Evolutionary conservation across 1,140 invertebrate genomes (phyloP).

Genomic region (Hyphantria cunea): DNA sequence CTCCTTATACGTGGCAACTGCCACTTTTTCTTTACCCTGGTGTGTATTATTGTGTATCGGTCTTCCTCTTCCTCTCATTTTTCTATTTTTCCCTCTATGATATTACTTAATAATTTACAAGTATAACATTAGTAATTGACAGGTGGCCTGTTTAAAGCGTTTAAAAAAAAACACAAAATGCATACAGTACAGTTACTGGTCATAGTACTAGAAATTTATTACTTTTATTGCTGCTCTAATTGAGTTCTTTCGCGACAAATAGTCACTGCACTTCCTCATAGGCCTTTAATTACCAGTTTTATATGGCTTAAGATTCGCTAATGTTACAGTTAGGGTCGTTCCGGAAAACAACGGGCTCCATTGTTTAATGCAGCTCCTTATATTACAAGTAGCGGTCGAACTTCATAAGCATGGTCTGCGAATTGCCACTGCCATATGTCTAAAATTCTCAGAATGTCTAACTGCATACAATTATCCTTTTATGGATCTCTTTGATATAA

Average conservation of each 20-base stretch:
- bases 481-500: constrained; percentile 53
- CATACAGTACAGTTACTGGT: not conserved
- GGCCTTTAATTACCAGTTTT: constrained; percentile 70
- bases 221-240: constrained; percentile 39
- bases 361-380: constrained; percentile 67
- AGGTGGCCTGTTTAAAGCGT: no score
- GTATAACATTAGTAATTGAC: no score
- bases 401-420: constrained; percentile 55
- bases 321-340: constrained; percentile 57
- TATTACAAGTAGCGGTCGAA: constrained; percentile 66
- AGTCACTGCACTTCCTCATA: constrained; percentile 46
- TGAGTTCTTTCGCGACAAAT: constrained; percentile 41
- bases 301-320: constrained; percentile 68
- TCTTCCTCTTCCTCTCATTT: no score
- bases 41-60: no score
- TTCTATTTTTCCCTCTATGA: no score
- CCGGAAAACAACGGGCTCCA: constrained; percentile 61
- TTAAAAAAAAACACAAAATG: constrained; percentile 6
- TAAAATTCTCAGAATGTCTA: constrained; percentile 71
- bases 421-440: constrained; percentile 38
- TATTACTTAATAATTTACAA: no score
- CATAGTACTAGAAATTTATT: constrained; percentile 22
- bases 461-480: constrained; percentile 60
- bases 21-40: no score
- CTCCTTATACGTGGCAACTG: no score